A percentile compares a stretch with the other conserved stretches of the same genome.
Conservation (phyloP, 2,113 vertebrate species). For the Tragelaphus buxtoni region DNA sequence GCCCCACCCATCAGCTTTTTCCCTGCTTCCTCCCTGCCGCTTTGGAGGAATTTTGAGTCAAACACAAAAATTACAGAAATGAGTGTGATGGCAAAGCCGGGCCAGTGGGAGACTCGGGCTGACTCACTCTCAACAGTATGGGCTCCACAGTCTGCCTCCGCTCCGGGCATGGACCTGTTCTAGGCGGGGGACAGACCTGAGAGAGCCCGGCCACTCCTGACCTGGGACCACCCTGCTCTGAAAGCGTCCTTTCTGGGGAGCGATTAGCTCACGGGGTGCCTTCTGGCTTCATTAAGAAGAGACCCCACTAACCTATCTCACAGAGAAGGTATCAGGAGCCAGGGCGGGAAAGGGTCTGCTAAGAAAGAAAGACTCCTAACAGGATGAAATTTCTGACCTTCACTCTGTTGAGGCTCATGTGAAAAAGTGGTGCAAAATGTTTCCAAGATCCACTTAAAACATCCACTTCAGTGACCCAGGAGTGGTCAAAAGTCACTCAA, state of each 20-base stretch:
- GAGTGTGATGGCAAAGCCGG: not conserved
- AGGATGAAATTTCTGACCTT: not conserved
- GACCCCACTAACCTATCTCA: not conserved
- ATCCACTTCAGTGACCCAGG: not conserved
- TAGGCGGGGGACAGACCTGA: too few species aligned
- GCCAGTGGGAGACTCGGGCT: rapidly evolving
- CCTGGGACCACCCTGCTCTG: not conserved
- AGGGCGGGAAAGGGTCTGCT: rapidly evolving
- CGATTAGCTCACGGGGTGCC: rapidly evolving
- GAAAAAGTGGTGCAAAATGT: not conserved
- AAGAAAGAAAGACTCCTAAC: too few species aligned
- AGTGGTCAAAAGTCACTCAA: not conserved
- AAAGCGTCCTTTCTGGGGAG: not conserved
- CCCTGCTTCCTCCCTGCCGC: not conserved
- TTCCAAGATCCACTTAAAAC: not conserved
- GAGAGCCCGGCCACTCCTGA: not conserved
- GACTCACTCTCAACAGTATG: not conserved
- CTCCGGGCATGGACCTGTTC: too few species aligned
- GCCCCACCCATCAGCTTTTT: not conserved
- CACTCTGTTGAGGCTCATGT: not conserved
- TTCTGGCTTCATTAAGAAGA: not conserved
- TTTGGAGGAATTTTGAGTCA: not conserved
- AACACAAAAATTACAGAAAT: not conserved
- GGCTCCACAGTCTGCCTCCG: not conserved
- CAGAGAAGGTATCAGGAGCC: not conserved